phyloP scores from a whole-genome alignment of 2,797 vertebrate genomes.

The Pangasius mekongensis region DNA sequence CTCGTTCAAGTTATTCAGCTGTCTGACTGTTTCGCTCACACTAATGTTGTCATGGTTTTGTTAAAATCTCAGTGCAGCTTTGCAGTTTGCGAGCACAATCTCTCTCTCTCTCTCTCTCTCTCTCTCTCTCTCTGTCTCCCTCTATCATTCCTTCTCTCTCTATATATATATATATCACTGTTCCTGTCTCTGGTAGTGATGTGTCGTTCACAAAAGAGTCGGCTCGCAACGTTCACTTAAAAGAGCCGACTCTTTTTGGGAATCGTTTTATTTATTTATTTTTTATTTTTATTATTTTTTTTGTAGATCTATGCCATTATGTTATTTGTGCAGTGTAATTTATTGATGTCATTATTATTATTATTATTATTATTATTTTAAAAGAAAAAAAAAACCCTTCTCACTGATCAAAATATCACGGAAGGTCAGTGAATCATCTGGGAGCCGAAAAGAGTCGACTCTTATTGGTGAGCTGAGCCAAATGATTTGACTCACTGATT shows the following conservation, averaged over 20 bases:
- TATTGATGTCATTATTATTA: not conserved
- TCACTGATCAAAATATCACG: not conserved
- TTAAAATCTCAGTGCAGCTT: slow-evolving; percentile 2
- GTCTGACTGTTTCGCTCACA: not conserved
- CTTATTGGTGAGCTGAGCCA: not conserved
- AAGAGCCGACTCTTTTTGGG: not conserved
- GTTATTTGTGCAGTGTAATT: not conserved
- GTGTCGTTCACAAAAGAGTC: not conserved
- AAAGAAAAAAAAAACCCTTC: not conserved
- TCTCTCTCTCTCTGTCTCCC: not conserved
- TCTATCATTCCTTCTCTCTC: not conserved
- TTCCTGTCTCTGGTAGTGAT: not conserved
- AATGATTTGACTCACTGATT: not conserved
- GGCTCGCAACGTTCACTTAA: not conserved
- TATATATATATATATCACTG: not conserved
- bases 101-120: not conserved
- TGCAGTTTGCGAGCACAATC: not conserved
- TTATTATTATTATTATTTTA: not conserved
- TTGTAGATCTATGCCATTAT: not conserved
- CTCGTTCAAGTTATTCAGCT: not conserved
- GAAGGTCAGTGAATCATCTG: not conserved
- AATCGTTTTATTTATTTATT: not conserved
- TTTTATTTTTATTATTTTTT: not conserved
- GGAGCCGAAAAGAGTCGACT: not conserved
- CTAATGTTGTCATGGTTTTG: not conserved